Conservation (phyloP, 1,140 invertebrate species). For the Leptestheria dahalacensis region DNA sequence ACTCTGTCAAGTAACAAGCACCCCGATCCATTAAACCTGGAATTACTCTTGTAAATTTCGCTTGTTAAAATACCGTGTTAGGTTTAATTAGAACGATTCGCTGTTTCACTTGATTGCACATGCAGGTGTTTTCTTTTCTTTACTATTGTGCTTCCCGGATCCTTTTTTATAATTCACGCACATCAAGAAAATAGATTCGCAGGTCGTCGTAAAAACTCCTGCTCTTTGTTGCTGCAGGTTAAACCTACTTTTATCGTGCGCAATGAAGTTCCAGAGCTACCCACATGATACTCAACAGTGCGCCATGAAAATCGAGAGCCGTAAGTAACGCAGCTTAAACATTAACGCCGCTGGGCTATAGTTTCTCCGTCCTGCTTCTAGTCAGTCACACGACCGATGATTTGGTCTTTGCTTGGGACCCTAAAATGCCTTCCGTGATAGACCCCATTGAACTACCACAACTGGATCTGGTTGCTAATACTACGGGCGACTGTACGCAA, state of each 20-base stretch:
- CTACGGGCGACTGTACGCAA: constrained; percentile 24
- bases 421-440: constrained; percentile 20
- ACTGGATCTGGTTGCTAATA: constrained; percentile 21
- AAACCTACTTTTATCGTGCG: constrained; percentile 26
- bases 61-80: not conserved
- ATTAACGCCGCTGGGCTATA: not conserved
- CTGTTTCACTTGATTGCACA: too few relatives aligned
- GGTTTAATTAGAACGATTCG: too few relatives aligned
- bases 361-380: constrained; percentile 12
- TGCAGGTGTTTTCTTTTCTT: too few relatives aligned
- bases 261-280: constrained; percentile 28
- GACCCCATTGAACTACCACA: constrained; percentile 23
- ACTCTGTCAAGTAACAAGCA: constrained; percentile 83
- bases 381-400: constrained; percentile 26
- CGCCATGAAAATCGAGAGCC: constrained; percentile 27
- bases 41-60: not conserved
- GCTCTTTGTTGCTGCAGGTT: constrained; percentile 20
- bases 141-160: too few relatives aligned
- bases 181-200: too few relatives aligned
- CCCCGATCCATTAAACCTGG: not conserved
- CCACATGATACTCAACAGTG: constrained; percentile 27
- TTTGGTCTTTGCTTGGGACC: constrained; percentile 24
- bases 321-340: too few relatives aligned
- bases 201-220: too few relatives aligned
- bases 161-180: too few relatives aligned